phyloP scores from a whole-genome alignment of 2,797 vertebrate genomes.

The Cynodonichthys magdalenae region DNA sequence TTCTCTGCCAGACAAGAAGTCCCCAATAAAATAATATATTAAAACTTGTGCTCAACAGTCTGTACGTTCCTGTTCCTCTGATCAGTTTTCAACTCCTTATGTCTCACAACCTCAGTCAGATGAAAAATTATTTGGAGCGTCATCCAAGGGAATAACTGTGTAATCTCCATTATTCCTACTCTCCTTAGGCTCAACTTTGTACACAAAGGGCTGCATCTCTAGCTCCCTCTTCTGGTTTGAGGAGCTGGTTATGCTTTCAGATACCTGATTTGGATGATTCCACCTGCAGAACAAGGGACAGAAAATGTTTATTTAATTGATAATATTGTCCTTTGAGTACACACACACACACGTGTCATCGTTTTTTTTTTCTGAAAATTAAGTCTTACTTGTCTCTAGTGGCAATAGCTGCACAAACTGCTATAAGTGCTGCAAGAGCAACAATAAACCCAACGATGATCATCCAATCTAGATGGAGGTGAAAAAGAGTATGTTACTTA shows the following conservation, averaged over 20 bases:
- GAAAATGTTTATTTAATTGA: background rate
- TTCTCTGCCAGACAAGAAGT: slow-evolving; percentile 9
- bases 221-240: slow-evolving; percentile 73
- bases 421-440: slow-evolving; percentile 68
- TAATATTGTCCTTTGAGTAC: too few relatives aligned
- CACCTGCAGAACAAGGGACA: slow-evolving; percentile 63
- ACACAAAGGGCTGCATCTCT: slow-evolving; percentile 89
- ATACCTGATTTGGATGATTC: slow-evolving; percentile 80
- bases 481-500: slow-evolving; percentile 5
- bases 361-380: background rate
- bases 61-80: slow-evolving; percentile 6
- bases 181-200: slow-evolving; percentile 73
- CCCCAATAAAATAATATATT: background rate
- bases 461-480: slow-evolving; percentile 74
- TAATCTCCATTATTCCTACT: slow-evolving; percentile 75
- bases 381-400: slow-evolving; percentile 79
- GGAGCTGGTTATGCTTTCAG: slow-evolving; percentile 71
- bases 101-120: slow-evolving; percentile 40
- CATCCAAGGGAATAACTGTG: slow-evolving; percentile 72
- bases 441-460: slow-evolving; percentile 74
- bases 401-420: slow-evolving; percentile 68
- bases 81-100: slow-evolving; percentile 12
- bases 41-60: slow-evolving; percentile 1
- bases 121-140: slow-evolving; percentile 56
- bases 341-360: too few relatives aligned